Conservation (phyloP, 2,888 invertebrate species). For the Sphaerophoria taeniata region DNA sequence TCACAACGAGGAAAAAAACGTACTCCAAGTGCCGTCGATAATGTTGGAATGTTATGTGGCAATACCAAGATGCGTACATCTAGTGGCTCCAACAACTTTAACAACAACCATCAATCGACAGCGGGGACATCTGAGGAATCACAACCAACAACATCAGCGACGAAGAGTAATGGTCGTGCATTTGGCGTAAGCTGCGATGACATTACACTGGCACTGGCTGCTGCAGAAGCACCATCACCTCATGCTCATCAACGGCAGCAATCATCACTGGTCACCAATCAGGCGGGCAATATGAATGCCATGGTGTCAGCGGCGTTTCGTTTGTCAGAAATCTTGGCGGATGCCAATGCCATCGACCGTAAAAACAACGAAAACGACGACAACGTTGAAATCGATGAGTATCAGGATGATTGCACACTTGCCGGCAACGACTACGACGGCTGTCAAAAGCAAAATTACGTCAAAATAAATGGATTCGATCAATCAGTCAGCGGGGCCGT, state of each 20-base stretch:
- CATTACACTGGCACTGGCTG: constrained; percentile 20
- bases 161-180: neutral
- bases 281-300: constrained; percentile 60
- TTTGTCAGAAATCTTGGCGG: constrained; percentile 39
- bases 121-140: neutral
- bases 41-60: constrained; percentile 9
- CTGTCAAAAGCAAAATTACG: constrained; percentile 77
- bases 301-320: constrained; percentile 58
- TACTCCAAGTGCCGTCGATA: neutral
- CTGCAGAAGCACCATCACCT: constrained; percentile 16
- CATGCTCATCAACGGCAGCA: neutral
- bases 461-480: constrained; percentile 80
- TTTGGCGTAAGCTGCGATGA: constrained; percentile 47
- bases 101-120: constrained; percentile 17
- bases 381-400: constrained; percentile 33
- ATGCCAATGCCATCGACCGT: constrained; percentile 11
- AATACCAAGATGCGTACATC: constrained; percentile 7
- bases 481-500: constrained; percentile 78
- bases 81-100: constrained; percentile 15
- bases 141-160: neutral
- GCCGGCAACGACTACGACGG: constrained; percentile 21
- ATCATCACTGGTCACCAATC: constrained; percentile 20
- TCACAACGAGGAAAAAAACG: constrained; percentile 81
- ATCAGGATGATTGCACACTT: constrained; percentile 48
- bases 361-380: constrained; percentile 28